Base-by-base conservation (phyloP, 2,888 invertebrate genomes). In the Drosophila nigricruria region DNA sequence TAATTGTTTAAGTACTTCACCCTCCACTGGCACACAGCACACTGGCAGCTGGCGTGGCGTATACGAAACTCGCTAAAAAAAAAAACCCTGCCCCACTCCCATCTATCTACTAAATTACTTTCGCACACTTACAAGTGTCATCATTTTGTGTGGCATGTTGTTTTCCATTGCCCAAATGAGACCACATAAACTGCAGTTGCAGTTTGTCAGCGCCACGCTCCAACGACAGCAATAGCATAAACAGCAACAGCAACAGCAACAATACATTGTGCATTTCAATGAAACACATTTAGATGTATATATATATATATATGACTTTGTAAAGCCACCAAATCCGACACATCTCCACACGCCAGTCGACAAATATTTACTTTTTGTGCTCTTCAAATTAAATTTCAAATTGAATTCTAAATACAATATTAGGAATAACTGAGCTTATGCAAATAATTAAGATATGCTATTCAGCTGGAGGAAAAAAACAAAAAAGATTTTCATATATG, bases 1-100 rank as follows among this genome's bases (percentile, higher is more conserved):
- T 86, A 89, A 89, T 88, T 89, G 89, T 73, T 83, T 73, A 81
- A 88, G 84, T 69, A 84, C 89, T 83, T 89, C 82, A 50, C 74
- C 70, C 73, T 72, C 79, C 73, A 82, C 72, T 81, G 20, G 43
- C 43, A 14, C n/a, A 8, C 30, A 30, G 40, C 40, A 14, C 43
- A 67, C 60, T 53, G 23, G 45, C 59, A 54, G 45, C 65, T 52
- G 54, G 65, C 61, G 32, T 36, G 52, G 75, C 70, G 76, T 69
- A 70, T 74, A 82, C 86, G 73, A 71, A 73, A 72, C 64, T n/a
- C 23, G 40, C 45, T 47, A 10, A 32, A 49, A 40, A 58, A 67
- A 62, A n/a, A n/a, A n/a, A n/a, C 30, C 53, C 16, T 23, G 43
- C 27, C 32, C 25, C 38, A n/a, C n/a, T 9, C 10, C 10, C 38